Base-by-base conservation (phyloP, 2,797 vertebrate genomes). In the Rhinichthys osculus region DNA sequence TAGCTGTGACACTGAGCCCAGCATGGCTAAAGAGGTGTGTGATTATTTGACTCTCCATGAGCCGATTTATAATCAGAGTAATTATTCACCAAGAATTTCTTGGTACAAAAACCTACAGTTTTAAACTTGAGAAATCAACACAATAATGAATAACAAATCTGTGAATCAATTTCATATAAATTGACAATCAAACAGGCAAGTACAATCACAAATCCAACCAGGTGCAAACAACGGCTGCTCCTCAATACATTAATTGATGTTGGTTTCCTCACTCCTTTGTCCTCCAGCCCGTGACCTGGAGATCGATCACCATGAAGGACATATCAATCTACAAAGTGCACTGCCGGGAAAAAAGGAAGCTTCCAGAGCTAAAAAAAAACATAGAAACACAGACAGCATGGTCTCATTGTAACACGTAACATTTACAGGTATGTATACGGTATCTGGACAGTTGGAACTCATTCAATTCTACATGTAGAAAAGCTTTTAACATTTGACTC, bases 211-310 rank as follows among this genome's bases (percentile, higher is more conserved):
- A 50, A 50, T 80, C 42, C 50, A 80, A 67, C 38, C 59, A 21
- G 16, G 57, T 27, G 23, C 23, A 30, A 59, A 66, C 17, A 50
- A 14, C 33, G 62, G 42, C 27, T 50, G 52, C 10, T 47, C 19
- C 19, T 50, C 35, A 27, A 42, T 42, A 78, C 21, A 17, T 35
- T 76, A 76, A 7, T 3, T 79, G 57, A 42, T 80, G 42, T 33
- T 42, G 17, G 6, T 33, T 80, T 80, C 27, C 19, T 81, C 13
- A 59, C 23, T 78, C 35, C 7, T 66, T 14, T 2, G 44, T 69
- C 78, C 7, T 81, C 62, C 40, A 67, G 62, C 62, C 7, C 7
- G 42, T 80, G 78, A 67, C 78, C 62, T 81, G 64, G 19, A 52
- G 62, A 81, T 69, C 13, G 30, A 69, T 69, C 40, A 23, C 19